A percentile compares a stretch with the other conserved stretches of the same genome.
Conservation (phyloP, 2,113 vertebrate species). For the Gymnogyps californianus region DNA sequence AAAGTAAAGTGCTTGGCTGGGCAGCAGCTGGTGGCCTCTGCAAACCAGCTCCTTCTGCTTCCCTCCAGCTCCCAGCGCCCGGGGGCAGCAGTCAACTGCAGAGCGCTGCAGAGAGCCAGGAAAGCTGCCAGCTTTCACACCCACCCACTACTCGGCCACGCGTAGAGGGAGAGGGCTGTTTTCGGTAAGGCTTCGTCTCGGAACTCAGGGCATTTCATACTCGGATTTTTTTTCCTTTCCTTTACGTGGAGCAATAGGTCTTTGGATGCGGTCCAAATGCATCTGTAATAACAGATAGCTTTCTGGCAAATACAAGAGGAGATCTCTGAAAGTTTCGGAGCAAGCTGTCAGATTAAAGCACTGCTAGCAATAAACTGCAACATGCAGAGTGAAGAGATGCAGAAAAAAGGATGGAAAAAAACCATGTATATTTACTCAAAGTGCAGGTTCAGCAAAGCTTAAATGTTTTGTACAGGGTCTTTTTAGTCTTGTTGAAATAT, state of each 20-base stretch:
- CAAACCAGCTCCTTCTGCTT: background rate
- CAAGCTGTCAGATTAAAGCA: background rate
- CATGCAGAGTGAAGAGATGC: background rate
- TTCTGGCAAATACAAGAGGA: background rate
- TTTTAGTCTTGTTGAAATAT: background rate
- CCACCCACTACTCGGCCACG: rapidly evolving
- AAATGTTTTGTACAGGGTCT: background rate
- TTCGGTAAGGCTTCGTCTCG: rapidly evolving
- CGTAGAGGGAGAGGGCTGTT: background rate
- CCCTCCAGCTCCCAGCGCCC: background rate
- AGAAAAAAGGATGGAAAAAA: background rate
- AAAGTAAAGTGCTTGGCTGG: background rate
- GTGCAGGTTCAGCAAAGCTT: background rate
- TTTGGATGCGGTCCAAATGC: background rate
- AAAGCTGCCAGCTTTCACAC: background rate
- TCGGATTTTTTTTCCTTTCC: background rate
- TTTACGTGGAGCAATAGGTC: background rate
- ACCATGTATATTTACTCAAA: background rate
- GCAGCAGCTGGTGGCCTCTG: background rate
- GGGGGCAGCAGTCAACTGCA: background rate
- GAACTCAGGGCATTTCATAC: background rate
- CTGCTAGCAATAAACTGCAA: background rate
- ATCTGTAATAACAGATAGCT: background rate
- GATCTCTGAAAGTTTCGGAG: background rate
- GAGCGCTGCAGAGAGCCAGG: background rate